Conservation (phyloP, 1,140 invertebrate genomes). For the Odontomachus brunneus region DNA sequence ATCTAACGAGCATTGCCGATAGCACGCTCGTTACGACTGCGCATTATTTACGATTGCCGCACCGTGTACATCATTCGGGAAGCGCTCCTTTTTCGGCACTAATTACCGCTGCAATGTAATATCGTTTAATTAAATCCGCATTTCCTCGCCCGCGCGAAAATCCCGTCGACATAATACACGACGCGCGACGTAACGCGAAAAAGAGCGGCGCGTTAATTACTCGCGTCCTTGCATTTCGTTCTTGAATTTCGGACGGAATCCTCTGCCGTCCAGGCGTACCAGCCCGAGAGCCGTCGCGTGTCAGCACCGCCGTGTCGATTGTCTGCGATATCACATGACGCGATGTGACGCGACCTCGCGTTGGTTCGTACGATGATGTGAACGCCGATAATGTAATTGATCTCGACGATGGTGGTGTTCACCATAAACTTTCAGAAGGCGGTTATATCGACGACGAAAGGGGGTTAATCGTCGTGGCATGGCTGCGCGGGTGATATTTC, state of each 20-base stretch:
- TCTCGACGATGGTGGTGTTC: not conserved
- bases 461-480: slow-evolving; percentile 52
- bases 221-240: not conserved
- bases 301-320: not conserved
- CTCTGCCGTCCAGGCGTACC: no score
- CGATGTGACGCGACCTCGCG: not conserved
- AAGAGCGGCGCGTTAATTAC: slow-evolving; percentile 35
- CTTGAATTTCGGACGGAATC: not conserved
- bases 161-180: slow-evolving; percentile 35
- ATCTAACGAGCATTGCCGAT: not conserved
- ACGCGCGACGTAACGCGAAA: slow-evolving; percentile 14
- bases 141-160: slow-evolving; percentile 27
- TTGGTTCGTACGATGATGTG: not conserved
- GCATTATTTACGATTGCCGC: slow-evolving; percentile 37
- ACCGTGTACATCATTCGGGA: slow-evolving; percentile 20
- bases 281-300: no score
- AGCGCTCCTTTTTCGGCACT: slow-evolving; percentile 21
- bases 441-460: slow-evolving; percentile 31
- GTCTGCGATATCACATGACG: not conserved
- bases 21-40: slow-evolving; percentile 11
- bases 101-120: slow-evolving; percentile 46
- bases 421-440: slow-evolving; percentile 50
- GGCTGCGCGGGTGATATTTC: slow-evolving; percentile 40
- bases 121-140: slow-evolving; percentile 56
- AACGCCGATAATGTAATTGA: slow-evolving; percentile 23